Percentiles rank a stretch among this genome's conserved stretches.
Conservation (phyloP, 2,797 vertebrate genomes). For the Molothrus aeneus region DNA sequence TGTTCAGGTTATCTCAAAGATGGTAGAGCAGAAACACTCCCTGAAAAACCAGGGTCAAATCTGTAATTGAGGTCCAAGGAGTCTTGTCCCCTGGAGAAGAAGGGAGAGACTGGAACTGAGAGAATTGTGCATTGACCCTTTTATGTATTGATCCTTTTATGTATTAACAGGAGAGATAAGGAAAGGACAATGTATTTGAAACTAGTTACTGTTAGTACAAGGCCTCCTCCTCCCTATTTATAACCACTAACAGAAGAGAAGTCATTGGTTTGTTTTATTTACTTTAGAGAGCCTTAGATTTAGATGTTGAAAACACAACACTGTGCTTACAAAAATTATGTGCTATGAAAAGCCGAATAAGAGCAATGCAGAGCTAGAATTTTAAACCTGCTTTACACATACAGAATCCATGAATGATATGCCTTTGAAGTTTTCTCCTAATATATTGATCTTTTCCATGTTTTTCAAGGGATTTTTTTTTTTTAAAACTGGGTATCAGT, state of each 20-base stretch:
- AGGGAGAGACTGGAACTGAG: background rate
- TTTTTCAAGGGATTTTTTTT: conserved; percentile 48
- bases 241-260: background rate
- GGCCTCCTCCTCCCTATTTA: background rate
- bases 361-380: background rate
- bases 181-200: background rate
- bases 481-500: conserved; percentile 79
- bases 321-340: background rate
- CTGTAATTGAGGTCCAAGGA: background rate
- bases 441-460: background rate
- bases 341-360: background rate
- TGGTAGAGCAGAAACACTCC: background rate
- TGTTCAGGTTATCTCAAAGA: background rate
- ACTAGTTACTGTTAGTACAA: background rate
- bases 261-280: background rate
- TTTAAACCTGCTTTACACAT: background rate
- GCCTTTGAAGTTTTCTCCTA: background rate
- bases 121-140: background rate
- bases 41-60: background rate
- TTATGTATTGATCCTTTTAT: background rate
- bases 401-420: background rate
- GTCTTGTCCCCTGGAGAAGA: background rate
- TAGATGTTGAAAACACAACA: background rate
- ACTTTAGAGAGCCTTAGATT: background rate
- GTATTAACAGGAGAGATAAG: background rate